phyloP scores from a whole-genome alignment of 2,888 invertebrate genomes.

The Bombyx huttoni region DNA sequence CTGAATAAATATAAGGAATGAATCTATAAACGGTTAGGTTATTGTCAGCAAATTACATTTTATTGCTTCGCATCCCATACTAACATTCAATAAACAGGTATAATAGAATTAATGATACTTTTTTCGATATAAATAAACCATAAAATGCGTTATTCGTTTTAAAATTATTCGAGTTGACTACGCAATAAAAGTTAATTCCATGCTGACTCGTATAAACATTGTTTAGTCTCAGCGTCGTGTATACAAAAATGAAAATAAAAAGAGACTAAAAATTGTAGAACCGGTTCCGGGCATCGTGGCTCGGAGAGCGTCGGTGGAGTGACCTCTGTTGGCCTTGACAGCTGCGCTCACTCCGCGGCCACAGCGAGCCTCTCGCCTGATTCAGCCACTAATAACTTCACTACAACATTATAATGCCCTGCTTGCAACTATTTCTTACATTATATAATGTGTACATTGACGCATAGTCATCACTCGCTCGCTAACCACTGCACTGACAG shows the following conservation, averaged over 20 bases:
- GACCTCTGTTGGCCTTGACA: slow-evolving; percentile 72
- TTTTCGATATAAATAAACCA: neutral
- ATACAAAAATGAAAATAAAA: slow-evolving; percentile 73
- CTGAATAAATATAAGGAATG: neutral
- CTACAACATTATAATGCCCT: slow-evolving; percentile 59
- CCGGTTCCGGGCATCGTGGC: slow-evolving; percentile 64
- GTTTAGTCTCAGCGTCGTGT: slow-evolving; percentile 69
- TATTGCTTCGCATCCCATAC: neutral
- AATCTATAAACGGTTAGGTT: neutral
- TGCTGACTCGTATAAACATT: slow-evolving; percentile 66
- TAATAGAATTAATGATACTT: neutral
- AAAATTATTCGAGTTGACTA: slow-evolving; percentile 39
- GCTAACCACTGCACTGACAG: slow-evolving; percentile 14
- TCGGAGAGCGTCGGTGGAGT: slow-evolving; percentile 67
- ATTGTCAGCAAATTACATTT: neutral
- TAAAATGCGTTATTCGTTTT: slow-evolving; percentile 11
- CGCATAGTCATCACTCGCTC: slow-evolving; percentile 13
- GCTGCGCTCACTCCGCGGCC: slow-evolving; percentile 51
- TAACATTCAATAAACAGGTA: neutral
- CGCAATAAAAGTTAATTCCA: slow-evolving; percentile 64
- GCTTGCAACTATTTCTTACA: slow-evolving; percentile 57
- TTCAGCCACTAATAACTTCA: slow-evolving; percentile 66
- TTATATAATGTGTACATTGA: slow-evolving; percentile 25
- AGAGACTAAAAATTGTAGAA: slow-evolving; percentile 69
- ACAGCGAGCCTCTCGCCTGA: slow-evolving; percentile 51